A percentile compares a stretch with the other conserved stretches of the same genome.
phyloP scores from a whole-genome alignment of 2,797 vertebrate genomes.

The Tokudaia muenninki region DNA sequence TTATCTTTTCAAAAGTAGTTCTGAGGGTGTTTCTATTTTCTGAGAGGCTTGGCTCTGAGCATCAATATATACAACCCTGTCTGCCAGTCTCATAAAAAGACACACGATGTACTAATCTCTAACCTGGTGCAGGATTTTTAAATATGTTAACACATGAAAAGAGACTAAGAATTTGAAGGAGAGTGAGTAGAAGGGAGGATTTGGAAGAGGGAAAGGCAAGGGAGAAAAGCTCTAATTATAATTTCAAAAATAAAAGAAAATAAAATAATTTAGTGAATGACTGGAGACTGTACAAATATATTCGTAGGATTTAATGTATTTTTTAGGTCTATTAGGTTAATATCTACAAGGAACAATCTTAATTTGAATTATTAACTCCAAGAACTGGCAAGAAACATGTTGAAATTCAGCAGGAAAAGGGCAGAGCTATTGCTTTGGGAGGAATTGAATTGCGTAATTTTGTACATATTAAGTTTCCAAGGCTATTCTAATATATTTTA shows the following conservation, averaged over 20 bases:
- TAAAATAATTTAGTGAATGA: constrained; percentile 53
- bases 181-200: background rate
- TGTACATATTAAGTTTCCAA: constrained; percentile 30
- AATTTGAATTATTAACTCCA: constrained; percentile 61
- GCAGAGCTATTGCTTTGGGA: background rate
- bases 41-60: background rate
- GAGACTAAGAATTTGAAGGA: background rate
- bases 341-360: background rate
- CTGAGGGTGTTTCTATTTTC: background rate
- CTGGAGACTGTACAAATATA: background rate
- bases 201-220: background rate
- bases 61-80: background rate
- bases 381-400: constrained; percentile 51
- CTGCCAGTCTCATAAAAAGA: background rate
- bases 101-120: background rate
- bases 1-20: background rate
- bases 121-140: constrained; percentile 43
- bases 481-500: constrained; percentile 63
- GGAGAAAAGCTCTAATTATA: background rate
- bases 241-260: background rate
- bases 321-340: background rate
- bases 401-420: constrained; percentile 57
- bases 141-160: background rate
- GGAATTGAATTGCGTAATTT: constrained; percentile 21
- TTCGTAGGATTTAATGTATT: background rate